Evolutionary conservation across 2,113 vertebrate genomes (phyloP).

Genomic region (Tragelaphus scriptus): DNA sequence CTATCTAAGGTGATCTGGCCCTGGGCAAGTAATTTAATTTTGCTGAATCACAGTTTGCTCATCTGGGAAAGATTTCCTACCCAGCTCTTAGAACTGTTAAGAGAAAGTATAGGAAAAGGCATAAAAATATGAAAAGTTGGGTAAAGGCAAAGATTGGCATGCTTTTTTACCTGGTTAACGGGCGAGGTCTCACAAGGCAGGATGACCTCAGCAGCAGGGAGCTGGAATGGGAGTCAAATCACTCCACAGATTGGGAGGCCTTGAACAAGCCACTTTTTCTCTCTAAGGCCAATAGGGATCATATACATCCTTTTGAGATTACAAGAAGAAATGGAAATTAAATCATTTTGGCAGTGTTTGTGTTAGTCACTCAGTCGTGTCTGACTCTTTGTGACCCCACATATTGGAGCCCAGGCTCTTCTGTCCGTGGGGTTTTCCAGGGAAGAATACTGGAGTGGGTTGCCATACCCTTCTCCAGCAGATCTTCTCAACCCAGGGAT

Average conservation of each 20-base stretch:
- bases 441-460: background rate
- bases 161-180: background rate
- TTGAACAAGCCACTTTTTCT: background rate
- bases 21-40: background rate
- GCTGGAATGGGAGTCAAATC: too few relatives aligned
- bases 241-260: fast-evolving
- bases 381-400: background rate
- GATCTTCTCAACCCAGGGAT: background rate
- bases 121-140: background rate
- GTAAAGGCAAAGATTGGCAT: background rate
- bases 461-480: fast-evolving
- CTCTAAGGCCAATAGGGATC: background rate
- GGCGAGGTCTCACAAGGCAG: background rate
- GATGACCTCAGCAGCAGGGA: background rate
- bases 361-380: background rate
- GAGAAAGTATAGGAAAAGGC: background rate
- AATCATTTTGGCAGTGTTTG: background rate
- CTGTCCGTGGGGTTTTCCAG: background rate
- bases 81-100: background rate
- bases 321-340: background rate
- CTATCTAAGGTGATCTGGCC: background rate
- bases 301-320: background rate
- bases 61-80: background rate
- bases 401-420: background rate
- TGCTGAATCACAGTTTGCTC: background rate